Conservation (phyloP, 2,797 vertebrate genomes). For the Telmatherina bonti region DNA sequence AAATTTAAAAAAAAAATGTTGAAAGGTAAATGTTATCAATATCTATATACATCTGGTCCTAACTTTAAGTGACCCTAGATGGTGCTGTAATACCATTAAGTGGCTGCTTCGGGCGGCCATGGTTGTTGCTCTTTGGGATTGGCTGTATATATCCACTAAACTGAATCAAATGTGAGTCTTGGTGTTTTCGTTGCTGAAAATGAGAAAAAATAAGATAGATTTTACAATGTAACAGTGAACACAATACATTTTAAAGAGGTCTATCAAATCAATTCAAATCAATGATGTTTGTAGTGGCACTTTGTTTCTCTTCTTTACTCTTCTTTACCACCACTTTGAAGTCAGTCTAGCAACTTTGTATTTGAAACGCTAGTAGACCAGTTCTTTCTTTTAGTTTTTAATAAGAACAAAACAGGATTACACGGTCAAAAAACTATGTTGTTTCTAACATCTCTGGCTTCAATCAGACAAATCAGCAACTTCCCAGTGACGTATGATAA, state of each 20-base stretch:
- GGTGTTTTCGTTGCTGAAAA: neutral
- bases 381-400: too few species aligned
- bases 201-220: neutral
- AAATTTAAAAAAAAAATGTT: neutral
- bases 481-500: too few species aligned
- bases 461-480: too few species aligned
- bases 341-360: too few species aligned
- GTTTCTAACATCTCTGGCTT: too few species aligned
- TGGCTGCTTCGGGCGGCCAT: neutral
- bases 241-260: neutral
- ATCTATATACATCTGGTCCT: neutral
- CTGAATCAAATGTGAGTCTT: neutral
- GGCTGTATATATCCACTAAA: neutral
- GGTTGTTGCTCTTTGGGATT: neutral
- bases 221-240: neutral
- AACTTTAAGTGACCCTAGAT: slow-evolving; percentile 43
- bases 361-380: too few species aligned
- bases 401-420: too few species aligned
- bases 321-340: too few species aligned
- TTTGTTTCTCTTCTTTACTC: too few species aligned
- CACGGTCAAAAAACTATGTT: too few species aligned
- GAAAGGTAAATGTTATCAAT: neutral
- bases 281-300: too few species aligned
- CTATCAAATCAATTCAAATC: neutral
- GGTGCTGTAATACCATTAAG: slow-evolving; percentile 37